Evolutionary conservation across 2,888 invertebrate species (phyloP), one percentile per base, ranked within the genome.

Genomic region (Muschampia plurimacula): DNA sequence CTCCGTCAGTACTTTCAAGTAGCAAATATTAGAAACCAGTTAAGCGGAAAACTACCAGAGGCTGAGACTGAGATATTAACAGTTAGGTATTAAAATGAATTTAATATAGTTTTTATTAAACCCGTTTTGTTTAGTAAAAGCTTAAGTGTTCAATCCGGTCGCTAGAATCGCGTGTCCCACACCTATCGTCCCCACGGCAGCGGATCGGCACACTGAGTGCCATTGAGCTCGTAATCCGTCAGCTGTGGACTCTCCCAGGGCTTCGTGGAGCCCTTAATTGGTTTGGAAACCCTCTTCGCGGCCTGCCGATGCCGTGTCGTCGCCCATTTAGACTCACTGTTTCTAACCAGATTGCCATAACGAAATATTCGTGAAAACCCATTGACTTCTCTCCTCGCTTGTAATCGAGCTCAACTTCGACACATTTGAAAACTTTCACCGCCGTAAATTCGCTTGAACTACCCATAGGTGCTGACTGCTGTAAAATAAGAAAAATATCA

Each of bases 201-300:
- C 85, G 88, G 86, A 72, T 84, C 87, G 85, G 84, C 64, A 32
- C 86, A 84, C 84, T 91, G 91, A 94, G 93, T 92, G 88, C 92
- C 93, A 93, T 94, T 89, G 92, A 93, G 89, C 89, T 89, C 89
- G 86, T 89, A 89, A 90, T 87, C 88, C 86, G 84, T 85, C 93
- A 92, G 90, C 89, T 93, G 93, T 78, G 76, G 76, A 73, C 83
- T 86, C 89, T 93, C 94, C 92, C 94, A 94, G 87, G 92, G 84
- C 89, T 92, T 90, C 91, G 90, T 91, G 92, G 85, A 90, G 84
- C 86, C 92, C 92, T 91, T 93, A 93, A 93, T 93, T 93, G 93
- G 93, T 91, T 91, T 86, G 88, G 91, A 92, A 91, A 85, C 92
- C 92, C 93, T 92, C 93, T 92, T 91, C 90, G 91, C 87, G 81